Conservation (phyloP, 1,140 invertebrate species). For the Cherax destructor region DNA sequence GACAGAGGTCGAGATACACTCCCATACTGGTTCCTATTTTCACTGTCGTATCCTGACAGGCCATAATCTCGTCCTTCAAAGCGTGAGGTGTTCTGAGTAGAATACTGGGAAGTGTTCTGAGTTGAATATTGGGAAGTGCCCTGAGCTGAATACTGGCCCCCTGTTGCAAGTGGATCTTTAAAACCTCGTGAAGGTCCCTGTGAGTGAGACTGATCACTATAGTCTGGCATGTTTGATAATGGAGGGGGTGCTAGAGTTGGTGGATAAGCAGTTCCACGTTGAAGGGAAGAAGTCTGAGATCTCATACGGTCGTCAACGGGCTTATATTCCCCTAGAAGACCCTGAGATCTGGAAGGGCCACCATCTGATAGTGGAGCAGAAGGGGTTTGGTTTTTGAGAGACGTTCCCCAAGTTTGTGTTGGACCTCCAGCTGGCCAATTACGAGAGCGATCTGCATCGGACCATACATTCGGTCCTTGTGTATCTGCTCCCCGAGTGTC, state of each 20-base stretch:
- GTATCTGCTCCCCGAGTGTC: neutral
- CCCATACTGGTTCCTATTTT: neutral
- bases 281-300: neutral
- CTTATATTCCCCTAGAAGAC: neutral
- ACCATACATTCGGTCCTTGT: neutral
- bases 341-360: neutral
- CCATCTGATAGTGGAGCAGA: neutral
- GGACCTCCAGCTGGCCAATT: neutral
- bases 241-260: neutral
- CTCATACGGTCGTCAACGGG: constrained; percentile 10
- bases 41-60: constrained; percentile 13
- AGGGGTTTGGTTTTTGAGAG: neutral
- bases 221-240: constrained; percentile 3
- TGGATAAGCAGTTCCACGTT: neutral
- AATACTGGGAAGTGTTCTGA: neutral
- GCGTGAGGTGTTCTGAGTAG: neutral
- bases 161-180: neutral
- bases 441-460: neutral
- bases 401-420: neutral
- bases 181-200: neutral
- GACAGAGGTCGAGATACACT: neutral
- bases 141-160: neutral
- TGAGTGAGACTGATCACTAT: neutral
- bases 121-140: neutral
- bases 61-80: constrained; percentile 28